These are phyloP conservation scores for Anorthoa munda DNA, from an alignment of 2,888 invertebrate genomes.

Conservation along the genomic window DNA sequence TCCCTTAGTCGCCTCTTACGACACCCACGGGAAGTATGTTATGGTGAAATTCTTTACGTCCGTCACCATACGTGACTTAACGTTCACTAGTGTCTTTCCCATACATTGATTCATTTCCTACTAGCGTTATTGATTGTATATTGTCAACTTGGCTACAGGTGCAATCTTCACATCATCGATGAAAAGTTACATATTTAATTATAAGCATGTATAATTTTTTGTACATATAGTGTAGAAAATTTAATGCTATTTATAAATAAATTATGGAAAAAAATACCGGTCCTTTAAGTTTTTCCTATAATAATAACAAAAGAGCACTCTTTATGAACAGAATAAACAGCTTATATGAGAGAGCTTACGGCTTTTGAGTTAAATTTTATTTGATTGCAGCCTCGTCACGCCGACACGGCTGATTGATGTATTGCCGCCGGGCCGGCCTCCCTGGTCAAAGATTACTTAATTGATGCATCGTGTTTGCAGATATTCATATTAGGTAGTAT, in stretches of 20 bases:
- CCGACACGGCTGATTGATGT: slow-evolving; percentile 87
- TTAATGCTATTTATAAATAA: not conserved
- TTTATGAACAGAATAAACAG: slow-evolving; percentile 66
- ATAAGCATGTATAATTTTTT: no score
- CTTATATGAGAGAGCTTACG: slow-evolving; percentile 69
- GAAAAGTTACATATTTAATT: no score
- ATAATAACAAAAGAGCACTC: slow-evolving; percentile 49
- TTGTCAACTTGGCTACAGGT: no score
- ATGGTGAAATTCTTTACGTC: no score
- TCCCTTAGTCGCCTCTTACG: no score
- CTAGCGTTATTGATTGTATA: no score
- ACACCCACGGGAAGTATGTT: no score
- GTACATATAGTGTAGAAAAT: no score
- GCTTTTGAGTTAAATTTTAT: slow-evolving; percentile 89
- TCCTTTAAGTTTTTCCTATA: slow-evolving; percentile 11
- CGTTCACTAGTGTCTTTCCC: no score
- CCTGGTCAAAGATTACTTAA: slow-evolving; percentile 82
- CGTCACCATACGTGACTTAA: no score
- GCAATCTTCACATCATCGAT: no score
- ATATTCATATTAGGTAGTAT: slow-evolving; percentile 69
- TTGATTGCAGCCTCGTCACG: slow-evolving; percentile 87
- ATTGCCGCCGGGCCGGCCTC: slow-evolving; percentile 78
- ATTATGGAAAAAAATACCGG: not conserved
- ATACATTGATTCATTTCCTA: no score
- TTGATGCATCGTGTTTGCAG: slow-evolving; percentile 77